A percentile compares a stretch with the other conserved stretches of the same genome.
These are phyloP conservation scores for Platyura marginata DNA, from an alignment of 1,140 invertebrate species.

Conservation along the genomic window DNA sequence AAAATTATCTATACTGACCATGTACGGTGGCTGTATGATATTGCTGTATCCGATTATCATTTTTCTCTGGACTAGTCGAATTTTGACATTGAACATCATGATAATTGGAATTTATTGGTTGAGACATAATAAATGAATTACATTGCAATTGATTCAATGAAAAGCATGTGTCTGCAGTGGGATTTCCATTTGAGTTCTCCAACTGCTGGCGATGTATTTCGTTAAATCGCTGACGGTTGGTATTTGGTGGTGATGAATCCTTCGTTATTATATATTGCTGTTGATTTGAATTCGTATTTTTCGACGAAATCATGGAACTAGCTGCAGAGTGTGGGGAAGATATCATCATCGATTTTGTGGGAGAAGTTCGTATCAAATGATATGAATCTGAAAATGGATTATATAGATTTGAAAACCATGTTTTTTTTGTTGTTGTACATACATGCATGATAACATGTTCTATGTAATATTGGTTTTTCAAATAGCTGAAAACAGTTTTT, in stretches of 20 bases:
- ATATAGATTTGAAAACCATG: no score
- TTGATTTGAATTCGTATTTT: not conserved
- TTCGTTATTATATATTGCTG: not conserved
- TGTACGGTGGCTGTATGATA: conserved; percentile 15
- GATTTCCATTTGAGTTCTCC: not conserved
- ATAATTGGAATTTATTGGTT: not conserved
- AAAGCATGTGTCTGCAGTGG: not conserved
- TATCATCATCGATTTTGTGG: conserved; percentile 9
- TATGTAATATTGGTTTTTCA: no score
- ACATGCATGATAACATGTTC: no score
- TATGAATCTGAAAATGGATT: conserved; percentile 24
- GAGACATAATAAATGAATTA: not conserved
- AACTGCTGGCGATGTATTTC: not conserved
- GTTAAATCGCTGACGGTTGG: not conserved
- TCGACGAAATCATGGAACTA: not conserved
- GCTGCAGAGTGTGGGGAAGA: not conserved
- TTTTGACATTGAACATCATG: not conserved
- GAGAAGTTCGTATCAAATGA: conserved; percentile 17
- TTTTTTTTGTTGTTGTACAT: no score
- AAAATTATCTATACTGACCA: conserved; percentile 16
- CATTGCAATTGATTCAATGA: not conserved
- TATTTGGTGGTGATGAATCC: not conserved
- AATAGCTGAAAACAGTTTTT: no score
- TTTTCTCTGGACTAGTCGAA: no score
- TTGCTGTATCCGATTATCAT: not conserved